Evolutionary conservation across 2,797 vertebrate genomes (phyloP).

Genomic region (Thaleichthys pacificus): DNA sequence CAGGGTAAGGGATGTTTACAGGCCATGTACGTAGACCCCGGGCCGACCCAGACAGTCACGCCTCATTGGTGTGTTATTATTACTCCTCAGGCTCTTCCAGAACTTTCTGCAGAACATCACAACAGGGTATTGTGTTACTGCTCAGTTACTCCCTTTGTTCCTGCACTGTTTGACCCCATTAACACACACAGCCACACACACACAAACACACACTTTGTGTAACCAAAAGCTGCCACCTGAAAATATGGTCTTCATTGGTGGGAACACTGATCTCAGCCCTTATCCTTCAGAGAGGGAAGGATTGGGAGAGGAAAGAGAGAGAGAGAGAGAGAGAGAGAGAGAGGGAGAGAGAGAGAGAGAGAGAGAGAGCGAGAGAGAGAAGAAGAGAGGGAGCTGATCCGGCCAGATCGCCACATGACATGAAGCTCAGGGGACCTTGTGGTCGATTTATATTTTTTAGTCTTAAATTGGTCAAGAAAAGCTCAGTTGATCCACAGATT

Average conservation of each 20-base stretch:
- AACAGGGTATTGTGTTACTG: not conserved
- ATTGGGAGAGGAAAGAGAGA: not conserved
- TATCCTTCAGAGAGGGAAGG: not conserved
- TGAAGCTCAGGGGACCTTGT: not conserved
- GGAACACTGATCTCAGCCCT: not conserved
- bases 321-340: not conserved
- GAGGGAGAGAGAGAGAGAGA: not conserved
- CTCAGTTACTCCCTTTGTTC: not conserved
- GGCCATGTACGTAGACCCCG: not conserved
- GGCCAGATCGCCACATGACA: not conserved
- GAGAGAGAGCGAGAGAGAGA: not conserved
- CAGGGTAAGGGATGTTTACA: not conserved
- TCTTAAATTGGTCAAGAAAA: not conserved
- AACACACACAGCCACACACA: not conserved
- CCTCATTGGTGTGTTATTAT: not conserved
- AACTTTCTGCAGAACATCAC: not conserved
- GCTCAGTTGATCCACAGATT: not conserved
- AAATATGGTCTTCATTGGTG: constrained; percentile 5
- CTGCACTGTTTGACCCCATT: not conserved
- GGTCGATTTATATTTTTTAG: not conserved
- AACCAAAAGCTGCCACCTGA: not conserved
- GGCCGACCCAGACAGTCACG: not conserved
- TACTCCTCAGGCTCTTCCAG: not conserved
- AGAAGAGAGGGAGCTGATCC: not conserved
- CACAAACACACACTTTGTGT: not conserved